A percentile compares a stretch with the other conserved stretches of the same genome.
Evolutionary conservation across 2,797 vertebrate genomes (phyloP).

Genomic region (Platalea minor): DNA sequence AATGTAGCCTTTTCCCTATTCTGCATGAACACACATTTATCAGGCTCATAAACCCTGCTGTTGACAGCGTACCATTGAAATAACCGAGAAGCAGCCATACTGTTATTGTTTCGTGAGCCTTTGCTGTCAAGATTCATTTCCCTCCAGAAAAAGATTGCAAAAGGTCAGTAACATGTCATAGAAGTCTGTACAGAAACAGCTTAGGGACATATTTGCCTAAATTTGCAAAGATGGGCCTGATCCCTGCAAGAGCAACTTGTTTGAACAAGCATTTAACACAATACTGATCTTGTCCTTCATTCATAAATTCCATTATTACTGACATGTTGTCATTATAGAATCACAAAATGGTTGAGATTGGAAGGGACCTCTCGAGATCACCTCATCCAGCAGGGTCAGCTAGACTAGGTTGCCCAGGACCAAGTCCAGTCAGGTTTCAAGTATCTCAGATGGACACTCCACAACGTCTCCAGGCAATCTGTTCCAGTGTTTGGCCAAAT

Average conservation of each 20-base stretch:
- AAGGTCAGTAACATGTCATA: slow-evolving; percentile 57
- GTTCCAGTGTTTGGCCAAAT: background rate
- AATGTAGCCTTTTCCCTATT: slow-evolving; percentile 81
- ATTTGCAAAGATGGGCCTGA: background rate
- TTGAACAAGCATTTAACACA: background rate
- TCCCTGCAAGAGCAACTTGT: background rate
- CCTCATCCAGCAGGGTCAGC: background rate
- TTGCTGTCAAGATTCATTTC: slow-evolving; percentile 67
- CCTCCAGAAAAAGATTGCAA: slow-evolving; percentile 46
- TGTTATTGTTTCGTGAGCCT: slow-evolving; percentile 65
- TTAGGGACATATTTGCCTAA: background rate
- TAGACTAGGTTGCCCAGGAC: background rate
- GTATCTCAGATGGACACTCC: background rate
- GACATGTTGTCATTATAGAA: background rate
- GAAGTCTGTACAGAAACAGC: background rate
- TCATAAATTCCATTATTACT: background rate
- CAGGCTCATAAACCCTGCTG: slow-evolving; percentile 55
- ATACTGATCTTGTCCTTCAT: background rate
- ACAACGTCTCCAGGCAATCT: background rate
- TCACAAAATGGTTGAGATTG: background rate
- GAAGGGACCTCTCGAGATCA: background rate
- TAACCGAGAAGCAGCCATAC: slow-evolving; percentile 41
- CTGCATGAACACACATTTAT: slow-evolving; percentile 71
- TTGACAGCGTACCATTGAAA: slow-evolving; percentile 66
- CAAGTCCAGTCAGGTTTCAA: background rate